Conservation (phyloP, 2,113 vertebrate genomes). For the Scomber colias region DNA sequence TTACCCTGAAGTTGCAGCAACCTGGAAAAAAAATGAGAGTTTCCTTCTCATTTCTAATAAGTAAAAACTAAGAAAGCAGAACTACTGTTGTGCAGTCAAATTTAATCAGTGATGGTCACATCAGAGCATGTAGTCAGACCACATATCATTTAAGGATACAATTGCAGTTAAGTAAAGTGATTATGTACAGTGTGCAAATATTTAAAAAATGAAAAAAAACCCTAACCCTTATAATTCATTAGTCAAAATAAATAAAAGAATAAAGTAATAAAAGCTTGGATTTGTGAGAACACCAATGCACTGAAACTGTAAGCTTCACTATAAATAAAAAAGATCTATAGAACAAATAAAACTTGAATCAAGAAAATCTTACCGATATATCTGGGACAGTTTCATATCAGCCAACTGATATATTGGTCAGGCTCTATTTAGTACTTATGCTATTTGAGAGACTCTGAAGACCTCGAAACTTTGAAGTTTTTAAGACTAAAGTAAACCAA, state of each 20-base stretch:
- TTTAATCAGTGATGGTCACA: not conserved
- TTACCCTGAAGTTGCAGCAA: not conserved
- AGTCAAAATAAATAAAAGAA: not conserved
- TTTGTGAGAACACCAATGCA: no score
- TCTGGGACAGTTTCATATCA: no score
- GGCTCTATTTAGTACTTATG: not conserved
- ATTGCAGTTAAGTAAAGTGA: not conserved
- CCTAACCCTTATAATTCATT: not conserved
- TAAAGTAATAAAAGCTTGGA: no score
- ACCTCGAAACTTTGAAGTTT: no score
- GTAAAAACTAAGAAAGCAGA: not conserved
- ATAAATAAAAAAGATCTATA: no score
- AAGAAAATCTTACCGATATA: no score
- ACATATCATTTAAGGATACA: not conserved
- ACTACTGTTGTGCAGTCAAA: not conserved
- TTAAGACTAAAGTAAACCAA: no score
- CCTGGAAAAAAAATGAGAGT: not conserved
- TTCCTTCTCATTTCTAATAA: not conserved
- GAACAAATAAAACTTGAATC: no score
- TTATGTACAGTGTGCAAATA: not conserved
- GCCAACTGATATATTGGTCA: no score
- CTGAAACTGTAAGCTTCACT: no score
- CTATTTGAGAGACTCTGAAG: not conserved
- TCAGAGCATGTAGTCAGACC: slow-evolving; percentile 4
- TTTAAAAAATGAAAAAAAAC: not conserved